These are phyloP conservation scores for Ianthella basta DNA, from an alignment of 37 sponge, comb jelly and placozoan genomes.

Conservation along the genomic window DNA sequence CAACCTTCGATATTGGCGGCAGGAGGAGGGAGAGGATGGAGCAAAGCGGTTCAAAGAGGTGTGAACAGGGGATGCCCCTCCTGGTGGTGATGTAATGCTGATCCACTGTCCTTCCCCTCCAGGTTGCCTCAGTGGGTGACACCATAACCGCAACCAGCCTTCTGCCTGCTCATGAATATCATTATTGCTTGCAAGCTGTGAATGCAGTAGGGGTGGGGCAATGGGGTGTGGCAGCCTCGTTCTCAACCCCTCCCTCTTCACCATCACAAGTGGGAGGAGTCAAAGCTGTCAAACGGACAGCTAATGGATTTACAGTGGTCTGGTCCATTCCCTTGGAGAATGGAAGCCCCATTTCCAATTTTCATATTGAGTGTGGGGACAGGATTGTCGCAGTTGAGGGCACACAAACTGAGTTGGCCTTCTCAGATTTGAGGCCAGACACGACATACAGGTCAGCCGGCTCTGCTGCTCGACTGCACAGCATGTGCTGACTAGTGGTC, in stretches of 20 bases:
- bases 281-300: not conserved
- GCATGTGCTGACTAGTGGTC: not conserved
- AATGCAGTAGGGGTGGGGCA: slow-evolving; percentile 58
- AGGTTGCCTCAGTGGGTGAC: not conserved
- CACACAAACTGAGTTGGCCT: slow-evolving; percentile 36
- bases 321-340: slow-evolving; percentile 48
- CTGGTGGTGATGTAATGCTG: not conserved
- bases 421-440: slow-evolving; percentile 41
- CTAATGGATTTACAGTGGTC: slow-evolving; percentile 42
- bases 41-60: not conserved
- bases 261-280: slow-evolving; percentile 39
- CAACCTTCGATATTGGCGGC: not conserved
- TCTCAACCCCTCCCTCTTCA: slow-evolving; percentile 55
- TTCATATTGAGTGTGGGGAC: slow-evolving; percentile 40
- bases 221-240: slow-evolving; percentile 36
- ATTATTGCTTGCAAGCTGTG: slow-evolving; percentile 37
- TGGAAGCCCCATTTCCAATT: slow-evolving; percentile 58
- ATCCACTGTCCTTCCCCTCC: not conserved
- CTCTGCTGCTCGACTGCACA: too few species aligned
- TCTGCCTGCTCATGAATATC: slow-evolving; percentile 20
- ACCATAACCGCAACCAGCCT: not conserved
- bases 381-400: not conserved
- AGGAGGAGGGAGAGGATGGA: not conserved
- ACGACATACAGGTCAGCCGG: slow-evolving; percentile 64
- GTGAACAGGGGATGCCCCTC: not conserved